phyloP scores from a whole-genome alignment of 2,888 invertebrate genomes.

The Agonopterix subpropinquella region DNA sequence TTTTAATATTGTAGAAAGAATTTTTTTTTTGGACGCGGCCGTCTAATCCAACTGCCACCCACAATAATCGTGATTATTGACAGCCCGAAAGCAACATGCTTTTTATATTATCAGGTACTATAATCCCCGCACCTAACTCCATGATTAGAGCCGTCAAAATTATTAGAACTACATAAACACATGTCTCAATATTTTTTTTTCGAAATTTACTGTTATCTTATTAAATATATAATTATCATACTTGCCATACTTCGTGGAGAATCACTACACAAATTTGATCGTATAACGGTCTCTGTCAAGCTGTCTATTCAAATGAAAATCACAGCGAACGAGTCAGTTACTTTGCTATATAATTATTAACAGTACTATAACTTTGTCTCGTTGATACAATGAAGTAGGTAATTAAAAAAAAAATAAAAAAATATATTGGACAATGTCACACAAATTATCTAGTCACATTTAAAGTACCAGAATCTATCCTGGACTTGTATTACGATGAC shows the following conservation, averaged over 20 bases:
- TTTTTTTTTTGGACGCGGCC: no score
- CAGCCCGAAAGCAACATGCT: no score
- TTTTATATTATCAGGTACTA: neutral
- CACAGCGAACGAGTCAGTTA: conserved; percentile 36
- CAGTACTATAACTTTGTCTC: conserved; percentile 41
- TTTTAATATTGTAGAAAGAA: no score
- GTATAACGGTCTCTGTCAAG: conserved; percentile 46
- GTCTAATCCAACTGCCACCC: no score
- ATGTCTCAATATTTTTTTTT: conserved; percentile 1
- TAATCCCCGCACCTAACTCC: conserved; percentile 2
- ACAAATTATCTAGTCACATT: no score
- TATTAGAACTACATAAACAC: conserved; percentile 6
- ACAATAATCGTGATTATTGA: no score
- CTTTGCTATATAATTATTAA: conserved; percentile 41
- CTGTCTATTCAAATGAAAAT: conserved; percentile 47
- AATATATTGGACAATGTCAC: no score
- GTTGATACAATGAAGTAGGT: conserved; percentile 28
- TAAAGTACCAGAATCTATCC: no score
- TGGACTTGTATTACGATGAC: no score
- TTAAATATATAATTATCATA: conserved; percentile 17
- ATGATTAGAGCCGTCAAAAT: conserved; percentile 4
- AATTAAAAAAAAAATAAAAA: no score
- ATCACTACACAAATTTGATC: conserved; percentile 33
- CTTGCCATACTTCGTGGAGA: conserved; percentile 22
- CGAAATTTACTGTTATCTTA: conserved; percentile 18